Base-by-base conservation (phyloP, 1,140 invertebrate genomes). In the Philopotamus ludificatus region DNA sequence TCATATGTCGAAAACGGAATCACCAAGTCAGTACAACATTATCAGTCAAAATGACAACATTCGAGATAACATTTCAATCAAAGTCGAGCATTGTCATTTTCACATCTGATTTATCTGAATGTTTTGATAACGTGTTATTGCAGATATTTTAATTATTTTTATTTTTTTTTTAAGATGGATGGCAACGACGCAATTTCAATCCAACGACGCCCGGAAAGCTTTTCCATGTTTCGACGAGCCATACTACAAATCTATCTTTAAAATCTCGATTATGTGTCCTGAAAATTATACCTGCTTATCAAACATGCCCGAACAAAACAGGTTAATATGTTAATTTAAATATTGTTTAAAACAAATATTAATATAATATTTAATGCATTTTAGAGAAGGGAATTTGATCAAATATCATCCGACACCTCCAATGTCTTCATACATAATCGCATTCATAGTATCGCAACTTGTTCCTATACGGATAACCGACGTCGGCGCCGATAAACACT, bases 221-320 rank as follows among this genome's bases (percentile, higher is more conserved):
- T 94, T 95, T 73, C 94, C 94, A 0, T 95, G 92, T 73, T 92
- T 91, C 72, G 94, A 97, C 75, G 94, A 97, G 72, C 94, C 95
- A 0, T 78, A 78, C 9, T 79, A 90, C 9, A 92, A 91, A 75
- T 86, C 89, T 0, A 77, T 77, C 0, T 92, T 89, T 66, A 20
- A 39, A 42, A 41, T 57, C 7, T 3, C 39, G 2, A 41, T 57
- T 34, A 41, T 18, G 21, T 25, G 54, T n/a, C 54, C 54, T 1
- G 15, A 53, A 3, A 15, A 4, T 53, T 53, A 22, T 26, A 9
- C 21, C 3, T 26, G 18, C 7, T 15, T 53, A 15, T 53, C 50
- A 21, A 53, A 53, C 16, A 57, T 25, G 7, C 4, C 4, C 4
- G 28, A 34, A 34, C 4, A 4, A 12, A 34, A 34, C 4, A 34